Evolutionary conservation across 2,888 invertebrate species (phyloP), one percentile per base, ranked within the genome.

Genomic region (Ferdinandea cuprea): DNA sequence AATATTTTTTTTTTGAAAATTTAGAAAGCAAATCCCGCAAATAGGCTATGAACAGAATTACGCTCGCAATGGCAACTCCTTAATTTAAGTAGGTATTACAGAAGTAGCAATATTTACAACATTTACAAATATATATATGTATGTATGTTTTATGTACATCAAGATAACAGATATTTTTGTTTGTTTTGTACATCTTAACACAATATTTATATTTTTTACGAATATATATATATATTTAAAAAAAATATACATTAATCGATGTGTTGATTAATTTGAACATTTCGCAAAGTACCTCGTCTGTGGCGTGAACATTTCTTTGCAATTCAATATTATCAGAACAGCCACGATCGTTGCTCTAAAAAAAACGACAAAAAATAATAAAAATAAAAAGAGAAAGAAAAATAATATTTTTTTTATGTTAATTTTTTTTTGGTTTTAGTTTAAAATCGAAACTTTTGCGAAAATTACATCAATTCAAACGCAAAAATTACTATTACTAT

Each of bases 261-360:
- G 87, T 89, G 87, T 89, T 88, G 87, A 87, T 86, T 86, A 88
- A 89, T 89, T 88, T 88, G 87, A 87, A 89, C 85, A 86, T 80
- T 87, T 89, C 90, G 89, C 91, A 91, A 91, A 91, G 91, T 91
- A 91, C 91, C 91, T 91, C 91, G 90, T 91, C 91, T 90, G 91
- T 91, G 89, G 91, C 91, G 90, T 91, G 91, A 90, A 91, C 89
- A 90, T 91, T 91, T 91, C 90, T 90, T 86, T 86, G 85, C 89
- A 91, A 90, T 89, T 91, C 91, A 89, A 89, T 90, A 89, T 87
- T 90, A 87, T 90, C 90, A 90, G 90, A 91, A 90, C 89, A 90
- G 89, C 91, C 91, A 88, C 90, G 90, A 88, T 91, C 91, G 89
- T 89, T 90, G 89, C 89, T 90, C 89, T 90, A 89, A 89, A 89